A percentile compares a stretch with the other conserved stretches of the same genome.
phyloP scores from a whole-genome alignment of 2,888 invertebrate genomes.

The Lomographa bimaculata region DNA sequence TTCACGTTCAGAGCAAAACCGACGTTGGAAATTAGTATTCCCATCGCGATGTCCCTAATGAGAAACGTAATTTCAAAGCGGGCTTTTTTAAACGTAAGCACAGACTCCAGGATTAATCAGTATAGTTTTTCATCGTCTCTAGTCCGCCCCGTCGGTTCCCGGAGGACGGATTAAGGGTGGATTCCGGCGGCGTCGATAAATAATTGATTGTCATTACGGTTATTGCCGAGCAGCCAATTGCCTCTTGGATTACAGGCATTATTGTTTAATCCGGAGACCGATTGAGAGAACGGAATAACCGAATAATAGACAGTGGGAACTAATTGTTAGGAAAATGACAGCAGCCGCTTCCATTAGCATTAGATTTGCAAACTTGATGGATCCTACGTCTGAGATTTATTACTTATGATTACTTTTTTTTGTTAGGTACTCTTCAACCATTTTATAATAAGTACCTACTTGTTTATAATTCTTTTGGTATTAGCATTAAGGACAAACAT shows the following conservation, averaged over 20 bases:
- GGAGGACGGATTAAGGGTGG: constrained; percentile 46
- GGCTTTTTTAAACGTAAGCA: constrained; percentile 52
- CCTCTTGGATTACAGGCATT: constrained; percentile 36
- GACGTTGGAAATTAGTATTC: constrained; percentile 39
- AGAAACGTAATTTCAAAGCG: constrained; percentile 42
- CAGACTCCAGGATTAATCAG: constrained; percentile 59
- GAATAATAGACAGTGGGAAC: constrained; percentile 23
- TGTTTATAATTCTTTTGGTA: no score
- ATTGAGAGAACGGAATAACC: no score
- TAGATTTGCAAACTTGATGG: constrained; percentile 3
- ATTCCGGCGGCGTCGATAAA: constrained; percentile 56
- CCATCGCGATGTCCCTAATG: constrained; percentile 34
- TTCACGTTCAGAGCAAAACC: constrained; percentile 27
- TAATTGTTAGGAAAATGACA: constrained; percentile 10
- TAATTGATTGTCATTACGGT: constrained; percentile 61
- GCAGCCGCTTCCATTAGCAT: not conserved
- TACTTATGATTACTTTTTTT: no score
- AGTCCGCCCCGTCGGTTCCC: constrained; percentile 39
- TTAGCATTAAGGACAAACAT: no score
- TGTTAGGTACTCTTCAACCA: no score
- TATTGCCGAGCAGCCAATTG: constrained; percentile 54
- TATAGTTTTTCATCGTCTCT: constrained; percentile 59
- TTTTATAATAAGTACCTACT: no score
- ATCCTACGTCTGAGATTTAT: no score
- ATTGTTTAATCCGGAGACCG: constrained; percentile 29